These are phyloP conservation scores for Cantharis lateralis DNA, from an alignment of 2,888 invertebrate genomes.

Conservation along the genomic window DNA sequence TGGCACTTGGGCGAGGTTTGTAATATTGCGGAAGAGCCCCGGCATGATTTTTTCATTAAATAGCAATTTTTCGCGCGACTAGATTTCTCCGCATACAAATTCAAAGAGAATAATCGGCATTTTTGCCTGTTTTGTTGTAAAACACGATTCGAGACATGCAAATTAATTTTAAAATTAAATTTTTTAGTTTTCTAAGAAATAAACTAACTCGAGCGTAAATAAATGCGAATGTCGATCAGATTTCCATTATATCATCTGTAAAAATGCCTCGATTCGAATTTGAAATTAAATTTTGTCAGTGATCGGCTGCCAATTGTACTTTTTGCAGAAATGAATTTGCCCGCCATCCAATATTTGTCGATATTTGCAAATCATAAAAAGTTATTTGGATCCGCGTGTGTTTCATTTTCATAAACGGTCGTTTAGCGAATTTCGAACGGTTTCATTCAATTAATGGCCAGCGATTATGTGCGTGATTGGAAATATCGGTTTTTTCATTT, in stretches of 20 bases:
- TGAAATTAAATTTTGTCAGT: constrained; percentile 2
- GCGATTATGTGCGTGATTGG: background rate
- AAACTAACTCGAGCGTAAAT: background rate
- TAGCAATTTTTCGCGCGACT: background rate
- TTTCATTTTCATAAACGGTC: background rate
- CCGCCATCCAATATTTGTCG: background rate
- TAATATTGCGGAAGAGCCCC: background rate
- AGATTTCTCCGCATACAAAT: background rate
- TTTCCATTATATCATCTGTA: constrained; percentile 1
- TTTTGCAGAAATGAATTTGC: background rate
- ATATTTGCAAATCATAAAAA: background rate
- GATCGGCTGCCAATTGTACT: background rate
- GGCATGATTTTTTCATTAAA: background rate
- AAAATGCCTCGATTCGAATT: background rate
- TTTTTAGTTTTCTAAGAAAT: background rate
- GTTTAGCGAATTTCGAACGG: background rate
- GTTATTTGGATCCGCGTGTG: background rate
- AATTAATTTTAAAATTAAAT: background rate
- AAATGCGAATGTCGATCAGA: constrained; percentile 1
- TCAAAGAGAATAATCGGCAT: background rate
- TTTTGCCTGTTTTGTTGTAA: background rate
- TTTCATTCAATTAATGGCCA: background rate
- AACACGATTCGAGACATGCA: background rate
- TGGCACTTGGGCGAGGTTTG: background rate
- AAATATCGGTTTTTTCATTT: background rate